Conservation (phyloP, 2,888 invertebrate species). For the Mythimna albipuncta region DNA sequence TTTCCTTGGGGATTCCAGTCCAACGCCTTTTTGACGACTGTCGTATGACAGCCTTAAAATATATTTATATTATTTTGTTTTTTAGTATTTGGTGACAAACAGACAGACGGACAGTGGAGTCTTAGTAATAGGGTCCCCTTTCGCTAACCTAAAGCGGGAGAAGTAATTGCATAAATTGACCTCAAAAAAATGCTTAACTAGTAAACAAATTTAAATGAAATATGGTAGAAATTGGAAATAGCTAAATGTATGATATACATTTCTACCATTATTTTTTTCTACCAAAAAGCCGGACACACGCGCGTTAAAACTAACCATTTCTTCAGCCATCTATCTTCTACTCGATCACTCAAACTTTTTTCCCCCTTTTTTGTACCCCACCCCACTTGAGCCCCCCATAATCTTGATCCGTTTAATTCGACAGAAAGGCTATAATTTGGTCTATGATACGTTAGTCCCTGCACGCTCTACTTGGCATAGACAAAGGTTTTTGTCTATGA, state of each 20-base stretch:
- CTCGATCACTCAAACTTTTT: constrained; percentile 27
- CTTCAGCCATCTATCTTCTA: constrained; percentile 2
- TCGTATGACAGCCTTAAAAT: too few relatives aligned
- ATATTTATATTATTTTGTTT: too few relatives aligned
- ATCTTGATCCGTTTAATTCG: constrained; percentile 46
- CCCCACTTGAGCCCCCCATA: constrained; percentile 14
- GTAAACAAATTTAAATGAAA: too few relatives aligned
- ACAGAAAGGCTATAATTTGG: constrained; percentile 42
- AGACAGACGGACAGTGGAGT: too few relatives aligned
- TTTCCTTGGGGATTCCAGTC: too few relatives aligned
- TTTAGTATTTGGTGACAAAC: too few relatives aligned
- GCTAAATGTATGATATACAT: not conserved
- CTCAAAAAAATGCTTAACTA: too few relatives aligned
- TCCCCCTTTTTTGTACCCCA: not conserved
- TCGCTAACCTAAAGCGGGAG: too few relatives aligned
- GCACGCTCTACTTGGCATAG: constrained; percentile 40
- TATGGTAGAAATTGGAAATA: too few relatives aligned
- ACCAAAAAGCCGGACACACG: not conserved
- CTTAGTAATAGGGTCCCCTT: too few relatives aligned
- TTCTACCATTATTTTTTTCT: not conserved
- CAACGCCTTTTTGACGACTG: too few relatives aligned
- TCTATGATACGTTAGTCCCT: constrained; percentile 38
- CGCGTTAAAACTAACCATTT: not conserved
- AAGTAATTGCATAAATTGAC: too few relatives aligned
- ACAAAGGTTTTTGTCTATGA: constrained; percentile 51